Conservation (phyloP, 2,888 invertebrate species). For the Lasiommata megera region DNA sequence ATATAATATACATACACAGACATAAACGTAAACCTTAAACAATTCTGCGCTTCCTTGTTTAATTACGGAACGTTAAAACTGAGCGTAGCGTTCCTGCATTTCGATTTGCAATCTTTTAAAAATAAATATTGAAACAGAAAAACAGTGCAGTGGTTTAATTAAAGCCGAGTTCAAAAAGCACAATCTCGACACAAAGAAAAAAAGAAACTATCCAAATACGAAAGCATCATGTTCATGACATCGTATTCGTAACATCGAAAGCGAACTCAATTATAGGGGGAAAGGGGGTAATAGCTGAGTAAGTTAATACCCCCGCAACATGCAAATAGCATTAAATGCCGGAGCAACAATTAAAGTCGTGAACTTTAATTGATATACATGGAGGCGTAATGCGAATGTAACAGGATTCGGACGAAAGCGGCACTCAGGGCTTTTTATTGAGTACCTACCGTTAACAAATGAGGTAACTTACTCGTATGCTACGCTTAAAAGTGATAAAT, state of each 20-base stretch:
- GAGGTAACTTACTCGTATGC: not conserved
- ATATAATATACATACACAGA: no score
- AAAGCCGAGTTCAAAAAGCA: not conserved
- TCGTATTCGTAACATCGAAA: constrained; percentile 40
- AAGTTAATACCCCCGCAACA: constrained; percentile 59
- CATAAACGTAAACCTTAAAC: no score
- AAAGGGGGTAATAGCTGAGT: constrained; percentile 46
- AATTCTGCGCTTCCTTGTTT: not conserved
- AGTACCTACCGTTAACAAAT: constrained; percentile 3
- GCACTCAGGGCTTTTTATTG: constrained; percentile 20
- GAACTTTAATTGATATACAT: constrained; percentile 72
- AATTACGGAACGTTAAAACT: not conserved
- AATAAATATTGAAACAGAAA: not conserved
- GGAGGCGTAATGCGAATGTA: constrained; percentile 53
- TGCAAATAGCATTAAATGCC: constrained; percentile 68
- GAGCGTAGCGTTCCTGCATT: not conserved
- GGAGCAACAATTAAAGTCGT: constrained; percentile 61
- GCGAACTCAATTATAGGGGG: constrained; percentile 52
- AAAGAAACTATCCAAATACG: constrained; percentile 1
- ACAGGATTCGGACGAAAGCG: constrained; percentile 22
- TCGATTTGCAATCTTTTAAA: not conserved
- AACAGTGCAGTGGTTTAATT: constrained; percentile 1
- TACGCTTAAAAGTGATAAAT: constrained; percentile 4
- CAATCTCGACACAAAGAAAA: not conserved
- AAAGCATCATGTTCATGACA: not conserved